Percentiles rank a stretch among this genome's conserved stretches.
Conservation (phyloP, 2,888 invertebrate species). For the Caenorhabditis sulstoni region DNA sequence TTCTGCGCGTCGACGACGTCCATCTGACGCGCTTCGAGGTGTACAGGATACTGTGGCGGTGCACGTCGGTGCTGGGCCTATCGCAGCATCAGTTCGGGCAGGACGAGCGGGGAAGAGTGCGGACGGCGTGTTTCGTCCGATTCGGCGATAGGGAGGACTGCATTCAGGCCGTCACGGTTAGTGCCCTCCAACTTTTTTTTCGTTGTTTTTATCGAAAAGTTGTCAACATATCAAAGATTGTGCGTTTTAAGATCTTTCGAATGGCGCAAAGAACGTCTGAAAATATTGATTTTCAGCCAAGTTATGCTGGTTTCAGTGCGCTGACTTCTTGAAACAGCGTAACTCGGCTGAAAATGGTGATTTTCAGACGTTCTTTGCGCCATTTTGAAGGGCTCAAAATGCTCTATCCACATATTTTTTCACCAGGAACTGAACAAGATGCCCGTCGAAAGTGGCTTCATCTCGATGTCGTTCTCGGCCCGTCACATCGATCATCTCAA, state of each 20-base stretch:
- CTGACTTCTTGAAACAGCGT: too few relatives aligned
- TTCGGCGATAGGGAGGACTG: slow-evolving; percentile 38
- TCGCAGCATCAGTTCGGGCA: slow-evolving; percentile 16
- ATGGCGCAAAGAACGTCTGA: too few relatives aligned
- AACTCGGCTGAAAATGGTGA: too few relatives aligned
- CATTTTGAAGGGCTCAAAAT: too few relatives aligned
- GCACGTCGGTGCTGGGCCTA: slow-evolving; percentile 31
- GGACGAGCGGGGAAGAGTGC: not conserved
- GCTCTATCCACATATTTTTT: too few relatives aligned
- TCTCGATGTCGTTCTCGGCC: slow-evolving; percentile 5
- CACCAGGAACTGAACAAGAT: slow-evolving; percentile 26
- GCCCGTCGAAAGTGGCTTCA: slow-evolving; percentile 6
- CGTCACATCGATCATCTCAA: slow-evolving; percentile 7
- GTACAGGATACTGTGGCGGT: slow-evolving; percentile 19
- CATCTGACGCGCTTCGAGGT: slow-evolving; percentile 23
- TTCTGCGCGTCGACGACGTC: slow-evolving; percentile 10
- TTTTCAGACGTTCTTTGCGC: too few relatives aligned
- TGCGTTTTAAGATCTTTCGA: too few relatives aligned
- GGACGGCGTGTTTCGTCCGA: slow-evolving; percentile 22
- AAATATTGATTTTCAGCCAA: too few relatives aligned
- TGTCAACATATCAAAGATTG: too few relatives aligned
- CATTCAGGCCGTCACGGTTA: slow-evolving; percentile 27
- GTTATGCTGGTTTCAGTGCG: too few relatives aligned
- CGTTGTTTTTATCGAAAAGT: too few relatives aligned
- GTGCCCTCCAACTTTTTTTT: not conserved